A percentile compares a stretch with the other conserved stretches of the same genome.
These are phyloP conservation scores for Caenorhabditis sulstoni DNA, from an alignment of 2,888 invertebrate species.

Conservation along the genomic window DNA sequence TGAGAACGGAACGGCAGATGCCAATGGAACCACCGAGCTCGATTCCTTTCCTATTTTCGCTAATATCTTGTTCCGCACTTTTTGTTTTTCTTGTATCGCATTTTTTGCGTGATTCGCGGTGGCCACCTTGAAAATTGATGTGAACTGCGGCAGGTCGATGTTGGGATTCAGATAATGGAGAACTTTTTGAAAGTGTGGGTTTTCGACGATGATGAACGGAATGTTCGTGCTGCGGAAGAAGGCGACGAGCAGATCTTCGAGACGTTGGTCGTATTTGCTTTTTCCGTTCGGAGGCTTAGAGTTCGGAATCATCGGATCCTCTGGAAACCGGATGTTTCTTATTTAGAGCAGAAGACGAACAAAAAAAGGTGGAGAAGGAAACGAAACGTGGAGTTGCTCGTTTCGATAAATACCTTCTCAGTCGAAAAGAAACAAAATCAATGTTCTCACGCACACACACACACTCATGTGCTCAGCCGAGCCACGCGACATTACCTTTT, in stretches of 20 bases:
- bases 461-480: too few relatives aligned
- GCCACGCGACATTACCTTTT: too few relatives aligned
- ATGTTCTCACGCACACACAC: too few relatives aligned
- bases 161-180: conserved; percentile 18
- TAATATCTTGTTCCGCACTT: background rate
- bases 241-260: conserved; percentile 5
- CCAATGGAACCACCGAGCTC: background rate
- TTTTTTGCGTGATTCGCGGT: background rate
- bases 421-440: too few relatives aligned
- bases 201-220: conserved; percentile 9
- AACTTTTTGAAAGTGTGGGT: background rate
- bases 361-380: too few relatives aligned
- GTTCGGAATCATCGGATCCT: too few relatives aligned
- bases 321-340: too few relatives aligned
- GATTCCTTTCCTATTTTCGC: background rate
- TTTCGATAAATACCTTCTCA: too few relatives aligned
- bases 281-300: background rate
- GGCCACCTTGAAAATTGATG: background rate
- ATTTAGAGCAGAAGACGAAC: too few relatives aligned
- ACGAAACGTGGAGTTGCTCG: background rate
- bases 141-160: conserved; percentile 4
- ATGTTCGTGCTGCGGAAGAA: background rate
- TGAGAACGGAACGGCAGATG: too few relatives aligned
- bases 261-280: conserved; percentile 2
- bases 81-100: background rate